phyloP scores from a whole-genome alignment of 1,140 invertebrate species.

The Cydia amplana region DNA sequence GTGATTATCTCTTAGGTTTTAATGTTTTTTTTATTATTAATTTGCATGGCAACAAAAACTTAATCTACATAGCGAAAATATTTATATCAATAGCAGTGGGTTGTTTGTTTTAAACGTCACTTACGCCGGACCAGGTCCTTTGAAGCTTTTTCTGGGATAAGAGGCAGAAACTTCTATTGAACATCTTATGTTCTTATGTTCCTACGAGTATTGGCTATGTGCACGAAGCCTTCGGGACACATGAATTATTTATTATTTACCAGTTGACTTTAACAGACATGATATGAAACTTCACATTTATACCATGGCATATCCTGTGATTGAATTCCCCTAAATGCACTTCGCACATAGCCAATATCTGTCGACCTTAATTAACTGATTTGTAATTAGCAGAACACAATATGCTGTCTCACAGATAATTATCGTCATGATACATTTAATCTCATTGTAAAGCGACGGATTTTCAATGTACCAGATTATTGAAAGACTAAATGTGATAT shows the following conservation, averaged over 20 bases:
- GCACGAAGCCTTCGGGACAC: not conserved
- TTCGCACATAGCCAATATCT: slow-evolving; percentile 1
- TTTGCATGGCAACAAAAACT: not conserved
- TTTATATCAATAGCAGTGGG: not conserved
- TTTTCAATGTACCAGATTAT: not conserved
- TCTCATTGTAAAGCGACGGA: not conserved
- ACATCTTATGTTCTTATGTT: too few species aligned
- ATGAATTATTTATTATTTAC: not conserved
- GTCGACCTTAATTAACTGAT: not conserved
- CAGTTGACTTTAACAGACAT: not conserved
- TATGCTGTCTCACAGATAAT: not conserved
- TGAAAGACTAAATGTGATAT: not conserved
- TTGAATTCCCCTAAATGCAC: not conserved
- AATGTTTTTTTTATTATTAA: not conserved
- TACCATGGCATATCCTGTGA: not conserved
- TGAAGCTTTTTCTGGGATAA: not conserved
- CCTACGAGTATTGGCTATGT: not conserved
- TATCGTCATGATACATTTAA: not conserved
- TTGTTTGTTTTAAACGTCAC: not conserved
- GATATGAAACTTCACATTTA: not conserved
- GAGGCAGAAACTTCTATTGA: not conserved
- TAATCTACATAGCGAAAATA: not conserved
- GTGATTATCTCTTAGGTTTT: slow-evolving; percentile 29
- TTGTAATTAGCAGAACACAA: too few species aligned
- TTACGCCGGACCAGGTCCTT: not conserved